These are phyloP conservation scores for Tarsius wallacei DNA, from an alignment of 2,797 vertebrate species.

Conservation along the genomic window DNA sequence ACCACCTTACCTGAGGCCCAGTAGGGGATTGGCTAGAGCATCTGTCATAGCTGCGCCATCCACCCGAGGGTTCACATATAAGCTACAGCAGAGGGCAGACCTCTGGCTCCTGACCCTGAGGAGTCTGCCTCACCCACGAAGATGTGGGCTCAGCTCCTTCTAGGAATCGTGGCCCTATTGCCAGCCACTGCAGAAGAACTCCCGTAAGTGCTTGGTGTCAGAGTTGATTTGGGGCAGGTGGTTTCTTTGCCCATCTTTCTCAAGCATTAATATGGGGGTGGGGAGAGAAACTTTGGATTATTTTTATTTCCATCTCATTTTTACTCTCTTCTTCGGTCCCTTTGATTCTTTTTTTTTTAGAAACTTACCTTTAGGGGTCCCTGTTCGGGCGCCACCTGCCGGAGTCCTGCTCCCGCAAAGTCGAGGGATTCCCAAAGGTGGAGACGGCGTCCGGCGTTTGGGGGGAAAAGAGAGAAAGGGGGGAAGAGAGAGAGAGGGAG, in stretches of 20 bases:
- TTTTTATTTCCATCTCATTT: constrained; percentile 14
- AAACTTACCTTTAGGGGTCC: too few relatives aligned
- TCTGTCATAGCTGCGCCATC: neutral
- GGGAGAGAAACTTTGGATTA: neutral
- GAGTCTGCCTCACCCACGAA: neutral
- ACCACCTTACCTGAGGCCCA: neutral
- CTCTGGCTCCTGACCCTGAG: neutral
- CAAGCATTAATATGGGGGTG: neutral
- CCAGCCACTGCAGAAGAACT: neutral
- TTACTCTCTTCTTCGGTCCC: constrained; percentile 7
- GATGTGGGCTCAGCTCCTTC: constrained; percentile 60
- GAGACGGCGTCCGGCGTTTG: too few relatives aligned
- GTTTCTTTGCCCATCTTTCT: neutral
- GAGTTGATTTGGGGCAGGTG: neutral
- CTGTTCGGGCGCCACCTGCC: too few relatives aligned
- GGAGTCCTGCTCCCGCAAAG: too few relatives aligned
- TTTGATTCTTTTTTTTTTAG: too few relatives aligned
- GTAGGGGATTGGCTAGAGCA: neutral
- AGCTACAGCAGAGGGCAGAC: neutral
- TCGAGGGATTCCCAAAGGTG: too few relatives aligned
- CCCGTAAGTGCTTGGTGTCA: constrained; percentile 61
- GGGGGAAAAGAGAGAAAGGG: too few relatives aligned
- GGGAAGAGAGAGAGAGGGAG: too few relatives aligned
- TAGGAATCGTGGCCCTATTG: constrained; percentile 50
- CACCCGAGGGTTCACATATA: neutral